These are phyloP conservation scores for Onchidella celtica DNA, from an alignment of 2,888 invertebrate genomes.

Conservation along the genomic window DNA sequence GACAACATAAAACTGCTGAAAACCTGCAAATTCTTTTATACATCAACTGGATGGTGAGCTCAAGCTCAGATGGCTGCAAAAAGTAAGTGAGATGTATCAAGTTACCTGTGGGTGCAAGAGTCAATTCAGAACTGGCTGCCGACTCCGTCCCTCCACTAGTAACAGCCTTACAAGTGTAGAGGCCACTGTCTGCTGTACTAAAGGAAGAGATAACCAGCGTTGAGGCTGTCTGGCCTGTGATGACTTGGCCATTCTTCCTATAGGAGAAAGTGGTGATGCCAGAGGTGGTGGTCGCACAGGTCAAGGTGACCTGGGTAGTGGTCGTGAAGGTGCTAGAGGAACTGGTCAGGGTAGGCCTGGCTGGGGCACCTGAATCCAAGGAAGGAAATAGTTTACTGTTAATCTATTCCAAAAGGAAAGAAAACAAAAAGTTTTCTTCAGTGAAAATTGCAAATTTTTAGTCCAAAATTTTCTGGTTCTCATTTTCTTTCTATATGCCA, in stretches of 20 bases:
- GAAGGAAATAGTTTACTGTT: too few species aligned
- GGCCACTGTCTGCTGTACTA: not conserved
- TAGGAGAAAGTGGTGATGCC: slow-evolving; percentile 7
- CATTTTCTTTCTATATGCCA: too few species aligned
- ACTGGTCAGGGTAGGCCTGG: not conserved
- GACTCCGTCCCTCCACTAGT: not conserved
- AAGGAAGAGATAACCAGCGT: not conserved
- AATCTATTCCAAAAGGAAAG: too few species aligned
- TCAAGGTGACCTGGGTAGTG: slow-evolving; percentile 1
- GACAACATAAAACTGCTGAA: too few species aligned
- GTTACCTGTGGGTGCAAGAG: not conserved
- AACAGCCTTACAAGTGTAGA: slow-evolving; percentile 4
- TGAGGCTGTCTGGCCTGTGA: not conserved
- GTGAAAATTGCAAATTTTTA: too few species aligned
- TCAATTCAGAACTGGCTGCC: not conserved
- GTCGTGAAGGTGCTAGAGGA: not conserved
- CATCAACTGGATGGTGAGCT: not conserved
- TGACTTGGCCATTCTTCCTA: not conserved
- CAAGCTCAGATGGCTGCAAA: too few species aligned
- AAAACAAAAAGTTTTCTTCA: too few species aligned
- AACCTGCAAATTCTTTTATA: not conserved
- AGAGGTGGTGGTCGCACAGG: not conserved
- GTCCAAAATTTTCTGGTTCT: too few species aligned
- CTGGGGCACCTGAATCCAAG: not conserved
- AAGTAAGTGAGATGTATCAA: too few species aligned